Base-by-base conservation (phyloP, 2,888 invertebrate genomes). In the Hypomecis punctinalis region DNA sequence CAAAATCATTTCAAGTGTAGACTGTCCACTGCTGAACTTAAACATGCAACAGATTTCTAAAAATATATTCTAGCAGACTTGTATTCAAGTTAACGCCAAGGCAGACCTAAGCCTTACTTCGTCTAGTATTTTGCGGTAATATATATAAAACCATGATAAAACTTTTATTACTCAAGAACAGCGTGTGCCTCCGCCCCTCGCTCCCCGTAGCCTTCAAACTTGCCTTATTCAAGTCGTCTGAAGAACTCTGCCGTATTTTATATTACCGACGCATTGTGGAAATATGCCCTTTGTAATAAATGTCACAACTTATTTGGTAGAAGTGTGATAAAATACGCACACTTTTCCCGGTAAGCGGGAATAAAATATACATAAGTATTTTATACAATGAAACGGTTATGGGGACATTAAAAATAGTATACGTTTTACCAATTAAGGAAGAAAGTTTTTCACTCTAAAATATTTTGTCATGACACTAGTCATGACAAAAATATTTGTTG, bases 141-240 rank as follows among this genome's bases (percentile, higher is more conserved):
- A 10, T 10, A 40, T 23, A 69, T 73, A 73, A 73, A 79, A 74
- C 75, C 72, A 77, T 76, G 78, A 77, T 79, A 78, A 80, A 84
- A 85, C 70, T 81, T 80, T 64, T 59, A 63, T 73, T 66, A 68
- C 56, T 23, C 23, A 68, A 73, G 62, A 61, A 56, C 62, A 57
- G 57, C 60, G 68, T 49, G 23, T 49, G 43, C 33, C 61, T 61
- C 48, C 51, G 62, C 23, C 42, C n/a, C 36, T 62, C 65, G 69
- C 51, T 62, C 40, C 43, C 39, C n/a, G 47, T 42, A 56, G 47
- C 64, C 59, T 71, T 66, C 69, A 68, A 78, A 85, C 74, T 83
- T 82, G 72, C 72, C 73, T 75, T 78, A 76, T 77, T 77, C 76
- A 76, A 81, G 77, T 79, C 75, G 81, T 77, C 72, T 70, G 75